Evolutionary conservation across 2,888 invertebrate genomes (phyloP).

Genomic region (Antheraea yamamai): DNA sequence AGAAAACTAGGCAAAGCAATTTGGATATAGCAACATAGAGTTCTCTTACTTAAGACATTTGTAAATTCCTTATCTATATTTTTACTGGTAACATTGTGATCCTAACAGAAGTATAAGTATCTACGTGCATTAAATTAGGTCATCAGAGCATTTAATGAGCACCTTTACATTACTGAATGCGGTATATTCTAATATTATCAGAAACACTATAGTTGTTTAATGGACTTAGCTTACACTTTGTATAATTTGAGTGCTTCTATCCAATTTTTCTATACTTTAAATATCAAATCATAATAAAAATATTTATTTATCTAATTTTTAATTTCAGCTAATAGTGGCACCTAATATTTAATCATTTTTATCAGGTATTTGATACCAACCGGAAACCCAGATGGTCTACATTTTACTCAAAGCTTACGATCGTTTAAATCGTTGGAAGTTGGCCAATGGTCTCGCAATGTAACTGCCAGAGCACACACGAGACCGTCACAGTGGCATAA

Average conservation of each 20-base stretch:
- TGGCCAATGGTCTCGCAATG: slow-evolving; percentile 56
- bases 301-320: neutral
- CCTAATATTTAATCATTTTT: neutral
- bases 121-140: neutral
- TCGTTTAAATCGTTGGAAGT: slow-evolving; percentile 43
- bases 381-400: slow-evolving; percentile 69
- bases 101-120: neutral
- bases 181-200: neutral
- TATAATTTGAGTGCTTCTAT: neutral
- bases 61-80: neutral
- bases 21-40: neutral
- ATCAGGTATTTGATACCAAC: slow-evolving; percentile 70
- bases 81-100: neutral
- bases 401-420: slow-evolving; percentile 57
- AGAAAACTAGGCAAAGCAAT: neutral
- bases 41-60: neutral
- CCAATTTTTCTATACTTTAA: neutral
- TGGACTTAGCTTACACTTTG: neutral
- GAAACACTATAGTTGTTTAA: neutral
- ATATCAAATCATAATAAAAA: neutral
- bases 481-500: slow-evolving; percentile 67
- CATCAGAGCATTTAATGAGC: neutral
- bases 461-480: slow-evolving; percentile 43
- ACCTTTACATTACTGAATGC: neutral
- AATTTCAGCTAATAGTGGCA: neutral